These are phyloP conservation scores for Mionectes olivaceus DNA, from an alignment of 2,797 vertebrate species.

Conservation along the genomic window DNA sequence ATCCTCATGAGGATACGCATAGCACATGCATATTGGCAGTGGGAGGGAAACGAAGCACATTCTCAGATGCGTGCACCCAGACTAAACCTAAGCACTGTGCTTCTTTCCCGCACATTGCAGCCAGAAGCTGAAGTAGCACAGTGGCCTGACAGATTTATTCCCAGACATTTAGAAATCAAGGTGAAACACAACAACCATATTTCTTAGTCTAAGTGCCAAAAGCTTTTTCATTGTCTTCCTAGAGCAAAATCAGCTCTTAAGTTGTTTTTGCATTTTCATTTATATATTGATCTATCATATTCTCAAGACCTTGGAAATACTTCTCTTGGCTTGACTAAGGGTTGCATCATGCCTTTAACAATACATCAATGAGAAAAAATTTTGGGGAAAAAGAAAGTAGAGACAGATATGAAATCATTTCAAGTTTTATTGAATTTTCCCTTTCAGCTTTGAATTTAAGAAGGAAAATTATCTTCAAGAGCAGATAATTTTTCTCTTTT, in stretches of 20 bases:
- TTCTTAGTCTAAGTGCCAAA: background rate
- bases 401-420: background rate
- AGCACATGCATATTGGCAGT: fast-evolving
- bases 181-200: background rate
- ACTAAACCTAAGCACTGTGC: background rate
- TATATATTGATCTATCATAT: background rate
- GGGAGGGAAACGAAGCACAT: background rate
- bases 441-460: background rate
- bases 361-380: background rate
- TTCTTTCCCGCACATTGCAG: background rate
- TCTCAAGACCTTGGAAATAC: background rate
- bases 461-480: background rate
- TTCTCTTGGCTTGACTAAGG: background rate
- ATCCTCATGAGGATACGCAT: background rate
- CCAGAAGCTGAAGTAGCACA: background rate
- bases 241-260: background rate
- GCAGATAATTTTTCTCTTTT: background rate
- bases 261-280: background rate
- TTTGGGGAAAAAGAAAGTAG: background rate
- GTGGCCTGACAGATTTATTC: background rate
- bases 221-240: background rate
- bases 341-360: background rate
- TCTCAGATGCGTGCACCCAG: fast-evolving
- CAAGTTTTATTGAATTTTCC: background rate
- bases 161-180: background rate